Base-by-base conservation (phyloP, 2,113 vertebrate genomes). In the Chrysemys picta region DNA sequence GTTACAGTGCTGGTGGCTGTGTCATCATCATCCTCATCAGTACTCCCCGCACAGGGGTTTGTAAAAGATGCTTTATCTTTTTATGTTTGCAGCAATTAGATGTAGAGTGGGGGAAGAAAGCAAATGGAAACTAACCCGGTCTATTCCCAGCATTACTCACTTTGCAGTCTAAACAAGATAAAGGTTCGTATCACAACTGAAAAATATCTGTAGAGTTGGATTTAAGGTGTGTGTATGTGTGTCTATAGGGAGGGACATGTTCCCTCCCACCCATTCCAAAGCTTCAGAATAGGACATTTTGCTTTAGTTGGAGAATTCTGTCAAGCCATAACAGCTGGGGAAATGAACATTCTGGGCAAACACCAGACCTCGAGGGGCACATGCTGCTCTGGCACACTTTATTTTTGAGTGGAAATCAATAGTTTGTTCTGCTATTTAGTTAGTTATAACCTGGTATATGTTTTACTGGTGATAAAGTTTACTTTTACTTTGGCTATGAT, bases 381-480 rank as follows among this genome's bases (percentile, higher is more conserved):
- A 47, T 47, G 27, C 5, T 84, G 59, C 59, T 76, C 93, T 93
- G 27, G 83, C 65, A 16, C 0, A 2, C 47, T 78, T 78, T 81
- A 81, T 21, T 35, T 83, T 31, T 79, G 17, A 16, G 50, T 14
- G 17, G 16, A 47, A 2, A 19, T 45, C 19, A 78, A 47, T 47
- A 78, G 75, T 78, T 78, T 84, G 3, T 83, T 93, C 75, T 59
- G 85, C 76, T 93, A 85, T 76, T 94, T 90, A 85, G 12, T 50
- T 90, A 19, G 3, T 9, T 47, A 78, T 45, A 47, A 78, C 21
- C 4, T 54, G 50, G 35, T 54, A 4, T 29, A 2, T 56, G 19
- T 3, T 93, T 93, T 75, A 47, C 65, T n/a, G 49, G 21, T 49
- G 21, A 59, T 24, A 29, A 91, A 75, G 29, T 69, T 79, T 7